phyloP scores from a whole-genome alignment of 2,113 vertebrate species.

The Oostethus manadensis region DNA sequence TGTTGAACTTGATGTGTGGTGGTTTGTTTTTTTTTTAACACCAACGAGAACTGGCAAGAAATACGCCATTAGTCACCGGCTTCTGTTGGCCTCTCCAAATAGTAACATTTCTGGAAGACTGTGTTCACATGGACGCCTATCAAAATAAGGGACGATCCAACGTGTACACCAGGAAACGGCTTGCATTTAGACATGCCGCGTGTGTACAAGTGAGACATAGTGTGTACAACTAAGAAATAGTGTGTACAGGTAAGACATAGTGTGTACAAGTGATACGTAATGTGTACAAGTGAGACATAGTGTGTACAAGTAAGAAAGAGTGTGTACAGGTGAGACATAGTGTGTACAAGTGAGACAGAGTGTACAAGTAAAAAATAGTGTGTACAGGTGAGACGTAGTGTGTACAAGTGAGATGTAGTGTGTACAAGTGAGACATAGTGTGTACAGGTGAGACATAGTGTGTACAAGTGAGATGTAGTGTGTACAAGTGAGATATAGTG shows the following conservation, averaged over 20 bases:
- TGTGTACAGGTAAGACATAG: not conserved
- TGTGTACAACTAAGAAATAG: not conserved
- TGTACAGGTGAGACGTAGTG: not conserved
- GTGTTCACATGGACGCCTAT: constrained; percentile 56
- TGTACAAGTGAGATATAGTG: not conserved
- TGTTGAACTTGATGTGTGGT: constrained; percentile 66
- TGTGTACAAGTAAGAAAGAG: too few relatives aligned
- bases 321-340: not conserved
- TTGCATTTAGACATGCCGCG: constrained; percentile 22
- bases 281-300: not conserved
- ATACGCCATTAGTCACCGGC: constrained; percentile 66
- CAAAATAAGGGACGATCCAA: constrained; percentile 59
- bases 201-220: not conserved
- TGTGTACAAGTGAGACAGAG: not conserved
- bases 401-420: too few relatives aligned
- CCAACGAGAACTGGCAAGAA: constrained; percentile 66
- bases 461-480: too few relatives aligned
- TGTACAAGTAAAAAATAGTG: too few relatives aligned
- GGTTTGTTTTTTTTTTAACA: constrained; percentile 47
- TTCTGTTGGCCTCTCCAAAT: constrained; percentile 61
- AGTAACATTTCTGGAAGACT: constrained; percentile 56
- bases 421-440: not conserved
- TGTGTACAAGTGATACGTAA: too few relatives aligned
- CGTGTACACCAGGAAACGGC: constrained; percentile 1
- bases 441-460: not conserved